Evolutionary conservation across 2,888 invertebrate genomes (phyloP), one percentile per base, ranked within the genome.

Genomic region (Drosophila paramelanica): DNA sequence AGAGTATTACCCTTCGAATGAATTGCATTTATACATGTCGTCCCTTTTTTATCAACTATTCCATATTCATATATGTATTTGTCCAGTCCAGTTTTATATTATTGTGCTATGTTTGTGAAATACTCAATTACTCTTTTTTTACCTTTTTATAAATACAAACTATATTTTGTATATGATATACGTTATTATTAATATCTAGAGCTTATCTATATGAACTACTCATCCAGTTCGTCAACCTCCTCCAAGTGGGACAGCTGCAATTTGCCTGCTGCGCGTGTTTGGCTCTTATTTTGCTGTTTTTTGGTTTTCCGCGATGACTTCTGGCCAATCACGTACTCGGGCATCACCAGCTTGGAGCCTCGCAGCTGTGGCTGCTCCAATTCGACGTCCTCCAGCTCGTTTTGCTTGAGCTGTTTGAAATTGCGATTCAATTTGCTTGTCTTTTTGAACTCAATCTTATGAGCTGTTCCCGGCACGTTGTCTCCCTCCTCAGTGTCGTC

Each of bases 261-360:
- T 43, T 75, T 88, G 4, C 90, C 88, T 0, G 81, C 81, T 3
- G 89, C 82, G 8, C 87, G 81, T 5, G 47, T 58, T 88, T 93
- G 93, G 66, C 93, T 94, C 61, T 93, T 66, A 27, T 7, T 43
- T 3, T 36, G 45, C 7, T 14, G 77, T 10, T 65, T 60, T 20
- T 67, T 79, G 1, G 58, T n/a, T 49, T 74, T 81, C 36, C 57
- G 78, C 13, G 50, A 14, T 92, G 92, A 77, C 94, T 94, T 76
- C 94, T 93, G 89, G 0, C 97, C 97, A 62, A 97, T 94, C 14
- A 96, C 94, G 93, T 97, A 97, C 87, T 97, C 97, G 0, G 97
- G 97, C 96, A 97, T 96, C 0, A 96, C 92, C 46, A 96, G 90
- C 92, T 96, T 97, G 60, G 94, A 95, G 68, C 94, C 95, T 85